Base-by-base conservation (phyloP, 2,888 invertebrate genomes). In the Drosophila siamana region DNA sequence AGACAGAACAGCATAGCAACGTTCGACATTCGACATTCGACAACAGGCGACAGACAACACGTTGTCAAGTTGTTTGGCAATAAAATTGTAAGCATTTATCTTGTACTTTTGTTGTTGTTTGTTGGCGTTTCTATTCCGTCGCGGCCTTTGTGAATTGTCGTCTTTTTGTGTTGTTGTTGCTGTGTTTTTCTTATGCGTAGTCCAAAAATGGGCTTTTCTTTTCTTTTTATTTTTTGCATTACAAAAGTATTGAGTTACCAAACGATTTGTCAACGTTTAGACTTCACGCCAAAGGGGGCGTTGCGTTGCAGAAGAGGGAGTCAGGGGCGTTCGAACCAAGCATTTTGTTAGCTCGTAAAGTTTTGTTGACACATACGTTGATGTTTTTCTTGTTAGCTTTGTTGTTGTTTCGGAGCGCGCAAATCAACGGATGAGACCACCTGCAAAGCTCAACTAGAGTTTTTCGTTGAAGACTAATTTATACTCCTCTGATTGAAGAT, bases 11-110 rank as follows among this genome's bases (percentile, higher is more conserved):
- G 70, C 51, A 38, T 43, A 54, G 22, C 67, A 44, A 33, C 46
- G 41, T 62, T 44, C 71, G 64, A 66, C 52, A 59, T 24, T 47
- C 55, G 40, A 44, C 56, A 57, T 44, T 54, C 69, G 61, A 75
- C 74, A 75, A 76, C 55, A 47, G 63, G 54, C 77, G 78, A 76
- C 69, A 73, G 78, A 76, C 69, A 73, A 72, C 70, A 75, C 72
- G 78, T 55, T 62, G 61, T 82, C 86, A 81, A 80, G 71, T 73
- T 87, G 83, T 80, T 89, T 89, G 74, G 76, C 83, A 86, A 80
- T 89, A 81, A 88, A 90, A 87, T 79, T 89, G 86, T 89, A 80
- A 83, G 78, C 81, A 90, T 89, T 90, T 83, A 81, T 90, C 89
- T 83, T 83, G 72, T 69, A 79, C 54, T 40, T 40, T 64, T 67